A percentile compares a stretch with the other conserved stretches of the same genome.
Conservation (phyloP, 2,888 invertebrate genomes). For the Seladonia tumulorum region DNA sequence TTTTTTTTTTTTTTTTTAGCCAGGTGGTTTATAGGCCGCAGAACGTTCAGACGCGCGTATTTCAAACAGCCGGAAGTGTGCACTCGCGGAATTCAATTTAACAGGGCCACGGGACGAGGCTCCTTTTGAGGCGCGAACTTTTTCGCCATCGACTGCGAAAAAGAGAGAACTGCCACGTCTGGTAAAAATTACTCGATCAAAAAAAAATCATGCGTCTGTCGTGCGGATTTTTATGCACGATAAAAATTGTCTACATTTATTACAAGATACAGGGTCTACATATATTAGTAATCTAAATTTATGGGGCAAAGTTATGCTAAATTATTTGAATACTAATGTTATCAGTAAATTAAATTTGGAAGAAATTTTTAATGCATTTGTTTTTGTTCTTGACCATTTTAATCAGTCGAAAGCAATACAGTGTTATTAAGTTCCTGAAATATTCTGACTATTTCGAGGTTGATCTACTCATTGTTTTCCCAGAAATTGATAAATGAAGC, state of each 20-base stretch:
- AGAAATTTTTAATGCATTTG: too few species aligned
- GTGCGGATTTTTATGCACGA: background rate
- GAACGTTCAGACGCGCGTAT: slow-evolving; percentile 21
- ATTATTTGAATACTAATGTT: too few species aligned
- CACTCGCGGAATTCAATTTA: slow-evolving; percentile 43
- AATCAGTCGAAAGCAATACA: too few species aligned
- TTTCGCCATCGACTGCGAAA: background rate
- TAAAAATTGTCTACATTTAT: too few species aligned
- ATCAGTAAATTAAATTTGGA: too few species aligned
- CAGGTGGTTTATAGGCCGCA: background rate
- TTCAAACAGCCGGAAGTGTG: slow-evolving; percentile 30
- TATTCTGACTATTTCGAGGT: background rate
- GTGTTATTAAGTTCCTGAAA: background rate
- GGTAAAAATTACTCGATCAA: background rate
- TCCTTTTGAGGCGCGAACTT: slow-evolving; percentile 28
- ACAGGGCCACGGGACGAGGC: slow-evolving; percentile 11
- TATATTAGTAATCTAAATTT: too few species aligned
- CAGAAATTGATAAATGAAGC: background rate
- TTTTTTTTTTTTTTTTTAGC: background rate
- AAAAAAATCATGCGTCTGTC: background rate
- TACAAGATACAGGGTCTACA: too few species aligned
- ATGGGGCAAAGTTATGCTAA: too few species aligned
- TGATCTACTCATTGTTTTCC: background rate
- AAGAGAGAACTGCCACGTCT: background rate
- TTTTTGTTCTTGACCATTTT: too few species aligned